A percentile compares a stretch with the other conserved stretches of the same genome.
phyloP scores from a whole-genome alignment of 2,113 vertebrate genomes.

The Gambusia affinis region DNA sequence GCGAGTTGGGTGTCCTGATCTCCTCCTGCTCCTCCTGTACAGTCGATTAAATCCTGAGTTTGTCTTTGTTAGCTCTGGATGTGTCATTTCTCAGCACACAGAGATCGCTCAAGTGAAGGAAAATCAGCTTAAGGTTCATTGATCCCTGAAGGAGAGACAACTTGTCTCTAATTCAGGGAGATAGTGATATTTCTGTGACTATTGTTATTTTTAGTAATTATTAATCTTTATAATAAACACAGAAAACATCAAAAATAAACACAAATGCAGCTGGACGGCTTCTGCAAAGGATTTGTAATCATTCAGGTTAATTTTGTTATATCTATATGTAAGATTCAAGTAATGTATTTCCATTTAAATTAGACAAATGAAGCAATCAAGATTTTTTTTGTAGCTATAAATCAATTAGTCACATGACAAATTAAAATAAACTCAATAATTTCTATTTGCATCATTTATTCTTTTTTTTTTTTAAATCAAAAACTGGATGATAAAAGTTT shows the following conservation, averaged over 20 bases:
- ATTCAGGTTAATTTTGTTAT: too few species aligned
- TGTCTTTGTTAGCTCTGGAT: constrained; percentile 29
- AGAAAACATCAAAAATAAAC: not conserved
- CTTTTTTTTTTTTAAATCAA: too few species aligned
- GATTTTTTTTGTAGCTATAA: too few species aligned
- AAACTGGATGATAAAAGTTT: too few species aligned
- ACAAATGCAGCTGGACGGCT: not conserved
- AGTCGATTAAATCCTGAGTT: constrained; percentile 32
- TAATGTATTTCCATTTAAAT: too few species aligned
- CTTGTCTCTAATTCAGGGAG: not conserved
- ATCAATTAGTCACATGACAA: too few species aligned
- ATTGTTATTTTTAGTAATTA: not conserved
- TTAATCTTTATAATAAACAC: not conserved
- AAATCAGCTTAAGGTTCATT: constrained; percentile 25
- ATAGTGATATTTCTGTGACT: constrained; percentile 7
- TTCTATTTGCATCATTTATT: too few species aligned
- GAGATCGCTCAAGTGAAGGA: constrained; percentile 1
- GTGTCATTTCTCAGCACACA: constrained; percentile 13
- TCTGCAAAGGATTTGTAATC: not conserved
- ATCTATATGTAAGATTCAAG: too few species aligned
- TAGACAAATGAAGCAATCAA: too few species aligned
- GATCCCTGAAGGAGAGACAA: constrained; percentile 16
- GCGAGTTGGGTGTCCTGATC: not conserved
- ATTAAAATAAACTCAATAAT: too few species aligned
- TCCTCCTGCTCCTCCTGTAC: constrained; percentile 9